Conservation (phyloP, 2,113 vertebrate genomes). For the Scalopus aquaticus region DNA sequence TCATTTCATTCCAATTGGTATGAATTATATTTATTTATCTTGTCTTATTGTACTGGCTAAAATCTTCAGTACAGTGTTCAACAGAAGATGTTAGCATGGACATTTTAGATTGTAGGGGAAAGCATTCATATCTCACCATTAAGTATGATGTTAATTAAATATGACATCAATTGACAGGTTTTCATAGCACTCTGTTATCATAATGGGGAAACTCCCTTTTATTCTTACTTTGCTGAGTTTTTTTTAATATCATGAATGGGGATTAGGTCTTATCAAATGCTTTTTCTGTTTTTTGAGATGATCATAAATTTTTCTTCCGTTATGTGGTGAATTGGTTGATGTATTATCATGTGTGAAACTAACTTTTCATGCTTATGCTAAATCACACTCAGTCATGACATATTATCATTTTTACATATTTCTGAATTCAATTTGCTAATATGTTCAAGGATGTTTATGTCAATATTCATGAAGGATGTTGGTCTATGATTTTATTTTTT, state of each 20-base stretch:
- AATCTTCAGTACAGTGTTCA: neutral
- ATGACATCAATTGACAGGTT: neutral
- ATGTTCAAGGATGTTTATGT: neutral
- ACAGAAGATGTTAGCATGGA: neutral
- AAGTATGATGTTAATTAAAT: neutral
- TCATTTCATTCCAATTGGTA: neutral
- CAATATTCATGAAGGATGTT: neutral
- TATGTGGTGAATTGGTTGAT: neutral
- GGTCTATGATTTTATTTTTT: neutral
- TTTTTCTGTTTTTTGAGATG: neutral
- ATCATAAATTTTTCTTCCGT: neutral
- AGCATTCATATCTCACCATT: neutral
- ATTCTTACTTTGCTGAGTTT: neutral
- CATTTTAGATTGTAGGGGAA: neutral
- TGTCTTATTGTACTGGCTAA: neutral
- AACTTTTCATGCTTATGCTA: neutral
- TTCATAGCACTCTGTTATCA: neutral
- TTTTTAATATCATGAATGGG: neutral
- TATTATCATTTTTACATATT: neutral
- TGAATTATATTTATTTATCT: constrained; percentile 10
- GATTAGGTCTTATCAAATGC: neutral
- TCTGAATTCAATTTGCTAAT: neutral
- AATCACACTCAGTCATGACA: neutral
- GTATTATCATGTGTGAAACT: neutral
- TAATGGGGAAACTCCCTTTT: neutral